Conservation (phyloP, 2,797 vertebrate genomes). For the Phrynocephalus guinanensis region DNA sequence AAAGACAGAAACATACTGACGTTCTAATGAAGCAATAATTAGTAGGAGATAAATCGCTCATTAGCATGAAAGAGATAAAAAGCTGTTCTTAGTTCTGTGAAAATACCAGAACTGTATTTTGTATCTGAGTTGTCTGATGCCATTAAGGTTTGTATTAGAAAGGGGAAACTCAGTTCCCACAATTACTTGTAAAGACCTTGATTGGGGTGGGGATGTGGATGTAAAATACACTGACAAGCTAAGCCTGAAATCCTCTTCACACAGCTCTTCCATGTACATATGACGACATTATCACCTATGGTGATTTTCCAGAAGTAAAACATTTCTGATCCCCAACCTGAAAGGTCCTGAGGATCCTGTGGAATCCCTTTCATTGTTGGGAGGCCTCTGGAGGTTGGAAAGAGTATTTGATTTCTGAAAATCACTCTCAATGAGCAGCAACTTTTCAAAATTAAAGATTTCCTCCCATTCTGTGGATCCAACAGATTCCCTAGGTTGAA, state of each 20-base stretch:
- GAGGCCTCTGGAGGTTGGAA: too few relatives aligned
- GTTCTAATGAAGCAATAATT: background rate
- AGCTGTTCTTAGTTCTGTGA: slow-evolving; percentile 22
- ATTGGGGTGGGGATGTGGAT: background rate
- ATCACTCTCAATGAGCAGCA: too few relatives aligned
- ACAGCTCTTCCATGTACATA: too few relatives aligned
- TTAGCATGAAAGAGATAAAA: background rate
- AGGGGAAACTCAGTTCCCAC: background rate
- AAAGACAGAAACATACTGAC: slow-evolving; percentile 35
- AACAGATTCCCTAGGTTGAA: too few relatives aligned
- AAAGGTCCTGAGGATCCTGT: too few relatives aligned
- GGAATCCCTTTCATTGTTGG: too few relatives aligned
- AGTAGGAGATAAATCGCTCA: slow-evolving; percentile 22
- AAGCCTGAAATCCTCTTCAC: background rate
- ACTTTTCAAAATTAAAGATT: too few relatives aligned
- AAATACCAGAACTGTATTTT: background rate
- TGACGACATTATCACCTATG: too few relatives aligned
- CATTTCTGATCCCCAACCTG: too few relatives aligned
- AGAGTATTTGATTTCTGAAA: too few relatives aligned
- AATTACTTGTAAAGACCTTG: slow-evolving; percentile 13
- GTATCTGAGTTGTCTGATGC: background rate
- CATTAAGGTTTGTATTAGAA: background rate
- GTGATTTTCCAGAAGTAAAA: too few relatives aligned
- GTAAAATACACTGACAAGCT: background rate
- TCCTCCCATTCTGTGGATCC: too few relatives aligned